phyloP scores from a whole-genome alignment of 2,797 vertebrate species.

The Coccyzus lansbergi region DNA sequence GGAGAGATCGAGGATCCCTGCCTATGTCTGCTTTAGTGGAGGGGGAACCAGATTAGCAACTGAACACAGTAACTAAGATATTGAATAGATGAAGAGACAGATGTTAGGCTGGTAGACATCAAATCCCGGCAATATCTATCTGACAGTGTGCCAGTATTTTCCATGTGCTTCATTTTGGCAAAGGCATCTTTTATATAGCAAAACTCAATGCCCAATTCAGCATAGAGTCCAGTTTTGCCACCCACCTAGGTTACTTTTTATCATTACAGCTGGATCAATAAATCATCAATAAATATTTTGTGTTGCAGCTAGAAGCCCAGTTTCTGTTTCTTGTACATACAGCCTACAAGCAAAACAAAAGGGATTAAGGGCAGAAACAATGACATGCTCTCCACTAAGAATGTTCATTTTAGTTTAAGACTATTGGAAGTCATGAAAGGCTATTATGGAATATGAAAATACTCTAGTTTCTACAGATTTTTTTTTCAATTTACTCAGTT shows the following conservation, averaged over 20 bases:
- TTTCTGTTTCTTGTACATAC: not conserved
- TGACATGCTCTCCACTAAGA: not conserved
- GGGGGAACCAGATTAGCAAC: not conserved
- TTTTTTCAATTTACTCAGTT: not conserved
- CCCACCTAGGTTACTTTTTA: not conserved
- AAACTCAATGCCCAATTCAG: not conserved
- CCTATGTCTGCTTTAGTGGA: not conserved
- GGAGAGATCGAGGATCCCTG: not conserved
- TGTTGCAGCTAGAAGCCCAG: not conserved
- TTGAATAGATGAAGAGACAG: not conserved
- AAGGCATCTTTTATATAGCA: not conserved
- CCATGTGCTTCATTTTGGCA: not conserved
- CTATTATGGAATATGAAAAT: not conserved
- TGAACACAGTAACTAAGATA: not conserved
- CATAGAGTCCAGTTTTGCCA: not conserved
- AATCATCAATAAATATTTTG: not conserved
- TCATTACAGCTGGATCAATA: not conserved
- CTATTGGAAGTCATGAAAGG: not conserved
- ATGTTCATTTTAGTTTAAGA: not conserved
- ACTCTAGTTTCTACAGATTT: not conserved
- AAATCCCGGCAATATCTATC: not conserved
- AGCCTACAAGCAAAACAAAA: not conserved
- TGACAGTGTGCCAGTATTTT: not conserved
- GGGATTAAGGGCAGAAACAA: not conserved
- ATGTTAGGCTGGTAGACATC: not conserved